A percentile compares a stretch with the other conserved stretches of the same genome.
phyloP scores from a whole-genome alignment of 2,888 invertebrate species.

The Euspilapteryx auroguttella region DNA sequence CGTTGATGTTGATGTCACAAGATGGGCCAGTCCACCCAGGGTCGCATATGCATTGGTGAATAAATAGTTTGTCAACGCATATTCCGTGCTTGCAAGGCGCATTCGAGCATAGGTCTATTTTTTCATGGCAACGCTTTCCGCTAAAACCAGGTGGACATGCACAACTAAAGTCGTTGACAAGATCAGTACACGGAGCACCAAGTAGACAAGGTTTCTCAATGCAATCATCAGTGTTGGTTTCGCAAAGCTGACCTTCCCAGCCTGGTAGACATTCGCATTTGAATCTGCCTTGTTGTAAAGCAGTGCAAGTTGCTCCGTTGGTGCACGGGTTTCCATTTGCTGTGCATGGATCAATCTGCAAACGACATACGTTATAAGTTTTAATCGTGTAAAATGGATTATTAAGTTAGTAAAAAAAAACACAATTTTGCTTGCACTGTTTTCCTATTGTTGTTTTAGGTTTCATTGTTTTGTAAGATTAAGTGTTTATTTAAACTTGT shows the following conservation, averaged over 20 bases:
- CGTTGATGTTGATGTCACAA: conserved; percentile 91
- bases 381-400: no score
- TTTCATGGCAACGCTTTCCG: conserved; percentile 94
- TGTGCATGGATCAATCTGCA: conserved; percentile 85
- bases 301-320: conserved; percentile 87
- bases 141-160: conserved; percentile 92
- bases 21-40: conserved; percentile 87
- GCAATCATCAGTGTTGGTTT: conserved; percentile 91
- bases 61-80: conserved; percentile 87
- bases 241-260: conserved; percentile 96
- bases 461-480: no score
- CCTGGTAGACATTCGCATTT: conserved; percentile 95
- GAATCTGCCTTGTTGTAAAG: conserved; percentile 88
- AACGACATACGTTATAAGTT: conserved; percentile 10
- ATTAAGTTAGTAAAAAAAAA: no score
- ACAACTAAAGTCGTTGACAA: conserved; percentile 93
- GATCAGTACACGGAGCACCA: conserved; percentile 90
- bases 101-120: conserved; percentile 88
- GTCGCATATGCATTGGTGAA: conserved; percentile 86
- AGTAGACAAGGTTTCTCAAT: conserved; percentile 89
- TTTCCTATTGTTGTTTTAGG: no score
- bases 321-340: conserved; percentile 89
- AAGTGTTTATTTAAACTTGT: no score
- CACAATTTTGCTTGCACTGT: no score
- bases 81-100: conserved; percentile 93